Conservation (phyloP, 2,797 vertebrate genomes). For the Urosaurus nigricauda region DNA sequence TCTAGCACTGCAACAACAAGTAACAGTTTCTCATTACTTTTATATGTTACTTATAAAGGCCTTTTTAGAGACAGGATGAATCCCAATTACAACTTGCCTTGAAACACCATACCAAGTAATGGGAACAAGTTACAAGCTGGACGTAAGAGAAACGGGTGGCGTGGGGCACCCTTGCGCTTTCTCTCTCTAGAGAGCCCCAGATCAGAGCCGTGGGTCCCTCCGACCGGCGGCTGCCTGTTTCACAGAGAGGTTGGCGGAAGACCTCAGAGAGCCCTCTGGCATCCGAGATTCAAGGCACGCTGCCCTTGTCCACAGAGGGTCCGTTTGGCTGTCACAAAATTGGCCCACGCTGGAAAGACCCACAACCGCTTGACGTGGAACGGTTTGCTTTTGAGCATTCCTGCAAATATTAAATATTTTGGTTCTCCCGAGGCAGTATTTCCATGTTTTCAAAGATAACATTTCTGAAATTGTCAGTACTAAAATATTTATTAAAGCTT, state of each 20-base stretch:
- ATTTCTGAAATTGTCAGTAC: constrained; percentile 82
- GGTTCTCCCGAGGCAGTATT: constrained; percentile 80
- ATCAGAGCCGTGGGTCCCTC: not conserved
- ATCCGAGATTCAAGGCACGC: not conserved
- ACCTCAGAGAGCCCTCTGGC: too few species aligned
- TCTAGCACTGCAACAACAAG: too few species aligned
- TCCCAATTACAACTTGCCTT: not conserved
- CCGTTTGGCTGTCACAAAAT: not conserved
- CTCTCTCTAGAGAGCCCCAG: not conserved
- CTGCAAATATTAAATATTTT: constrained; percentile 82
- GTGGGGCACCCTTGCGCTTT: too few species aligned
- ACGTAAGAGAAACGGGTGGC: too few species aligned
- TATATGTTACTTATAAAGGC: too few species aligned
- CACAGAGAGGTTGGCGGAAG: not conserved
- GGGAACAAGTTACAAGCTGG: too few species aligned
- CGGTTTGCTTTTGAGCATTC: constrained; percentile 79
- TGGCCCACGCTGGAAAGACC: too few species aligned
- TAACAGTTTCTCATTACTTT: too few species aligned
- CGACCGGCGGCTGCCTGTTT: not conserved
- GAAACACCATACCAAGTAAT: not conserved
- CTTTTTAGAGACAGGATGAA: too few species aligned
- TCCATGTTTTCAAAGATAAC: constrained; percentile 81
- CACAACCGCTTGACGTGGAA: constrained; percentile 31
- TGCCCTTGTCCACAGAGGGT: not conserved
- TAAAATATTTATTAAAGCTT: constrained; percentile 83